Evolutionary conservation across 2,113 vertebrate species (phyloP), one percentile per base, ranked within the genome.

Genomic region (Sialia sialis): DNA sequence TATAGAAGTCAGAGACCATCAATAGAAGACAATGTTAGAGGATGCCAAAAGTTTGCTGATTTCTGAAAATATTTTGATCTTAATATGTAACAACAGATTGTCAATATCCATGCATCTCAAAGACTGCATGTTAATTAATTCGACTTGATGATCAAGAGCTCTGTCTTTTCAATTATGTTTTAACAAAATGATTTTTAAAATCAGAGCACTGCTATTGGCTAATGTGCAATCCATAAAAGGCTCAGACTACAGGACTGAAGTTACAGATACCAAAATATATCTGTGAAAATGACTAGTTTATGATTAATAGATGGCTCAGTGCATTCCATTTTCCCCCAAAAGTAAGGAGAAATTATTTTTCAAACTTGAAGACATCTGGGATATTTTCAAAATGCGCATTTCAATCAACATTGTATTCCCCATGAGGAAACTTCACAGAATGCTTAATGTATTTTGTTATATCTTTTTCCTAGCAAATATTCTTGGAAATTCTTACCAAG

Each of bases 81-180:
- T 95, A 90, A 95, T 64, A 88, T 78, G 69, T 75, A 96, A 94
- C 41, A 96, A 94, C 88, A 95, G 91, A 95, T 83, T 86, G 79
- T 92, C 93, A 72, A 88, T 95, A 84, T 56, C 86, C 52, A 4
- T 62, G 78, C 41, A 73, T 94, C 78, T 94, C 62, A 75, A 44
- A 74, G 89, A 67, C 87, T 78, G 58, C 60, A 91, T 87, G 69
- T 79, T 96, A 95, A 96, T 97, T 89, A 97, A 94, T 90, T 84
- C 81, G 86, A 78, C 48, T 79, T 92, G 82, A 92, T 89, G 93
- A 94, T 89, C 90, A 94, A 91, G 63, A 94, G 43, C 32, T 94
- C 76, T 81, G 88, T 86, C 68, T 93, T 95, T 93, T 91, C 83
- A 83, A 93, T 97, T 92, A 88, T 7, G 38, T 82, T 62, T 83